Conservation (phyloP, 1,140 invertebrate species). For the Choristoneura fumiferana region DNA sequence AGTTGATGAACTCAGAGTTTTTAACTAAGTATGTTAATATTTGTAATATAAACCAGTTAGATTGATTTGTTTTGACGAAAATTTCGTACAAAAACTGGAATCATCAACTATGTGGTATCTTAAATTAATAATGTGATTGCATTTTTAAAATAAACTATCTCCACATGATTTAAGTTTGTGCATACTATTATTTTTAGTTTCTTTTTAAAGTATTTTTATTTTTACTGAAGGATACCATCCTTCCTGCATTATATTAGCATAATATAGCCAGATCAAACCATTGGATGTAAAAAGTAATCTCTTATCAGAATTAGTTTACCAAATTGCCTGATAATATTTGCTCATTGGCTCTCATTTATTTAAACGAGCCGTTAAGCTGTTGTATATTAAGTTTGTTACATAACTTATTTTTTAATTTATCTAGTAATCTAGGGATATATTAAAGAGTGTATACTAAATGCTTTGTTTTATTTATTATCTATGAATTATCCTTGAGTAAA, state of each 20-base stretch:
- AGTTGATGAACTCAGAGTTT: conserved; percentile 58
- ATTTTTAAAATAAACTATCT: conserved; percentile 3
- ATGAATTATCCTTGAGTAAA: too few species aligned
- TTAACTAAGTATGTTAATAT: conserved; percentile 56
- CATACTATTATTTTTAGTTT: conserved; percentile 31
- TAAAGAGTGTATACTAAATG: conserved; percentile 61
- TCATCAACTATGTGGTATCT: conserved; percentile 18
- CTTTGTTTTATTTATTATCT: conserved; percentile 39
- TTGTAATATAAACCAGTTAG: conserved; percentile 36
- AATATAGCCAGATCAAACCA: neutral
- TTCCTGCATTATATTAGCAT: neutral
- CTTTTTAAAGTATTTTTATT: neutral
- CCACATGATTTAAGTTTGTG: conserved; percentile 18
- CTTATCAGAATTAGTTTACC: neutral
- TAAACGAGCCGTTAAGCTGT: conserved; percentile 27
- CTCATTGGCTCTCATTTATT: conserved; percentile 33
- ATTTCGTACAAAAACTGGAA: conserved; percentile 19
- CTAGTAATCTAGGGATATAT: conserved; percentile 59
- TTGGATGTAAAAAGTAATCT: conserved; percentile 17
- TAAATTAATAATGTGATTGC: conserved; percentile 26
- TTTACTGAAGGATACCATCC: neutral
- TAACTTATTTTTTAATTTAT: conserved; percentile 71
- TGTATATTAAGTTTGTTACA: conserved; percentile 60
- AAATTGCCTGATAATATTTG: conserved; percentile 22
- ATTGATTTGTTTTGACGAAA: conserved; percentile 23